Evolutionary conservation across 2,888 invertebrate species (phyloP).

Genomic region (Eristalis intricaria): DNA sequence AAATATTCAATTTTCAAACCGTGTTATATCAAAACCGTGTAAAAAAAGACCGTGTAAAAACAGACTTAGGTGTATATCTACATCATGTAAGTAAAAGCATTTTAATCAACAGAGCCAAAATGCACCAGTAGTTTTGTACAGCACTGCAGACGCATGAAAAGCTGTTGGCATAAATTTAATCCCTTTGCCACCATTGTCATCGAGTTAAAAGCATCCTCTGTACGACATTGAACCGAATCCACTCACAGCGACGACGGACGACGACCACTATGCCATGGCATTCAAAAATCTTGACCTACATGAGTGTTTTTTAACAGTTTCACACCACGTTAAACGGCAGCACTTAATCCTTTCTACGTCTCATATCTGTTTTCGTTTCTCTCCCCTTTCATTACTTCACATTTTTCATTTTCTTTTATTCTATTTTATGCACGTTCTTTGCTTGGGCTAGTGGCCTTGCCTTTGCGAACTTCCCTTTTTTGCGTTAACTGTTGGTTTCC

Average conservation of each 20-base stretch:
- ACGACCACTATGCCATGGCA: constrained; percentile 7
- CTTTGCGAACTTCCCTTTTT: neutral
- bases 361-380: neutral
- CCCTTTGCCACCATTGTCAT: constrained; percentile 26
- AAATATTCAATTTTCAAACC: too few species aligned
- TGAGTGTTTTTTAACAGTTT: constrained; percentile 14
- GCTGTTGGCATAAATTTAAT: neutral
- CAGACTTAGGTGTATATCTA: too few species aligned
- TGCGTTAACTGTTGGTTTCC: constrained; percentile 4
- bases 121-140: neutral
- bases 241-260: neutral
- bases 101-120: neutral
- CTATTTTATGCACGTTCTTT: constrained; percentile 1
- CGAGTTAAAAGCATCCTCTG: neutral
- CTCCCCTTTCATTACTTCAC: constrained; percentile 21
- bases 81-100: neutral
- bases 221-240: constrained; percentile 5
- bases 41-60: too few species aligned
- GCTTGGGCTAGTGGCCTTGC: constrained; percentile 21
- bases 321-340: constrained; percentile 5
- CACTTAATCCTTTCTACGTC: constrained; percentile 20
- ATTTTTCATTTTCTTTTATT: neutral
- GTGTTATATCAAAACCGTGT: too few species aligned
- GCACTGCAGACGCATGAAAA: neutral
- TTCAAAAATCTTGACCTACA: constrained; percentile 44